Evolutionary conservation across 2,113 vertebrate species (phyloP).

Genomic region (Takifugu bimaculatus): DNA sequence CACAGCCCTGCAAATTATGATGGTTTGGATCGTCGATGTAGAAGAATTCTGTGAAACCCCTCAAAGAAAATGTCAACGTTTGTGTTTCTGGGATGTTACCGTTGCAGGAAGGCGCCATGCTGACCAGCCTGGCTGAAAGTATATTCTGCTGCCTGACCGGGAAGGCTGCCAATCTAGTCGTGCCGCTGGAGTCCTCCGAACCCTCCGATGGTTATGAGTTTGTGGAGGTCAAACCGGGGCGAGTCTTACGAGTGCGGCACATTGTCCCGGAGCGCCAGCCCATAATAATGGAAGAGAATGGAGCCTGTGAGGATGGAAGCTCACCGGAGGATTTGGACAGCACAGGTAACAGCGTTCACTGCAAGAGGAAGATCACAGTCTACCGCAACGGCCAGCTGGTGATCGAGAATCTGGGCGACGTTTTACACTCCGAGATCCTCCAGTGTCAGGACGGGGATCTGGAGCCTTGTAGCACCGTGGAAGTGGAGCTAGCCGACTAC

Average conservation of each 20-base stretch:
- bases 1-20: too few relatives aligned
- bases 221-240: constrained; percentile 92
- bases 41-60: too few relatives aligned
- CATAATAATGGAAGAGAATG: constrained; percentile 27
- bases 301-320: not conserved
- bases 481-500: constrained; percentile 81
- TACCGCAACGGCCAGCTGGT: constrained; percentile 92
- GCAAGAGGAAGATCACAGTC: constrained; percentile 89
- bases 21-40: too few relatives aligned
- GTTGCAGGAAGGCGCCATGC: constrained; percentile 75
- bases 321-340: constrained; percentile 7
- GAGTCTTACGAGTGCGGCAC: constrained; percentile 86
- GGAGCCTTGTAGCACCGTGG: constrained; percentile 78
- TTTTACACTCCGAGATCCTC: constrained; percentile 82
- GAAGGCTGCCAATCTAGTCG: constrained; percentile 81
- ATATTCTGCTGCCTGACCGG: constrained; percentile 92
- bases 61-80: constrained; percentile 1
- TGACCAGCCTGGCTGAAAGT: constrained; percentile 88
- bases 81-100: constrained; percentile 31
- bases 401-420: constrained; percentile 90
- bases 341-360: constrained; percentile 76
- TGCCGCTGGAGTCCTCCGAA: constrained; percentile 83
- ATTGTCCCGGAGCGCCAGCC: constrained; percentile 62
- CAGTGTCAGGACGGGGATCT: constrained; percentile 80
- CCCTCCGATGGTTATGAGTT: constrained; percentile 87